Evolutionary conservation across 2,888 invertebrate genomes (phyloP), one percentile per base, ranked within the genome.

Genomic region (Oscheius sp.): DNA sequence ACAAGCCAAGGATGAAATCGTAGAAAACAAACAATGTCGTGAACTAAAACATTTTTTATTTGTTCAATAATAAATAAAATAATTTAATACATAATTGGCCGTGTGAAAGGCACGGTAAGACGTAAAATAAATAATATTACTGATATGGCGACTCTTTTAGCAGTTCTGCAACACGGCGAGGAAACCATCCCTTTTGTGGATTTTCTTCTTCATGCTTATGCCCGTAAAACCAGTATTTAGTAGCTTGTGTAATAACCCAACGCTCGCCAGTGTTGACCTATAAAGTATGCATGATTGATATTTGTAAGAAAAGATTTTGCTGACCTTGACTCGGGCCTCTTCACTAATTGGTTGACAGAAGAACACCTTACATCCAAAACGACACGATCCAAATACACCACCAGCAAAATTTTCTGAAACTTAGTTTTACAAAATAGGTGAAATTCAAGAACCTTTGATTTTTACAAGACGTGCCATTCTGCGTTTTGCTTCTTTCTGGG

Each of bases 171-270:
- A 66, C 66, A 18, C 35, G 25, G 9, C 66, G 68, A 6, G 83
- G 83, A 63, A 83, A 75, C 81, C 81, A 83, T 71, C 83, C 83
- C 58, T 82, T 81, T 18, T 61, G 53, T 9, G 43, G 21, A 3
- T 41, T 43, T 21, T 76, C 70, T 5, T 78, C 74, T 25, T 49
- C 59, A 27, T 74, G 66, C 16, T 71, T 76, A 69, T 68, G 79
- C 0, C 84, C 84, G 69, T 85, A 86, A 12, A 81, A 69, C 86
- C 86, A 86, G 21, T 80, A 76, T 55, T 78, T 76, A 35, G 71
- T 73, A n/a, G 75, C 81, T 45, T 85, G 81, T 12, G 85, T 85
- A 6, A 82, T 76, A 27, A 82, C 64, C 66, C 80, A 80, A 43
- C 18, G 45, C 56, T 85, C 84, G 18, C 83, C 85, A 16, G 59